phyloP scores from a whole-genome alignment of 2,888 invertebrate genomes.

The Glyphotaelius pellucidus region DNA sequence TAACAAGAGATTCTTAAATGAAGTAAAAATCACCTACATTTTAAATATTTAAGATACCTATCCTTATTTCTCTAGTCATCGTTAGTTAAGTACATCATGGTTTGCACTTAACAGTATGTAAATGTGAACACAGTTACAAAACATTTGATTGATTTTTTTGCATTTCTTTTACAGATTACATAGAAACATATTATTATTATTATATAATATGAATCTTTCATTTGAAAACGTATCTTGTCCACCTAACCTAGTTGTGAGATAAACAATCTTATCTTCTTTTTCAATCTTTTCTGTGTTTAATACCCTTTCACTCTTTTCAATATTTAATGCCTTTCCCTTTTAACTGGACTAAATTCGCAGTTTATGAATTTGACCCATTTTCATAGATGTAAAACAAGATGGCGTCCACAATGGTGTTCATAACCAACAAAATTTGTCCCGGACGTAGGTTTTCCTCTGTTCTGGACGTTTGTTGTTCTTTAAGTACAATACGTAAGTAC shows the following conservation, averaged over 20 bases:
- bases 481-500: not conserved
- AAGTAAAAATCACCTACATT: constrained; percentile 40
- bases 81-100: constrained; percentile 28
- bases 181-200: not conserved
- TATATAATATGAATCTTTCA: not conserved
- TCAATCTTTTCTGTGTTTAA: not conserved
- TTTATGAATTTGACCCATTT: not conserved
- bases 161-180: not conserved
- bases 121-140: not conserved
- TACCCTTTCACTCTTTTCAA: not conserved
- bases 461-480: not conserved
- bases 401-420: not conserved
- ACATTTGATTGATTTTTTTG: not conserved
- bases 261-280: not conserved
- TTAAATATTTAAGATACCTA: constrained; percentile 11
- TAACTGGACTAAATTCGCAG: not conserved
- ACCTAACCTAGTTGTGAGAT: not conserved
- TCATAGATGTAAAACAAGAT: not conserved
- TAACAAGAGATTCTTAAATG: constrained; percentile 50
- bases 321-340: not conserved
- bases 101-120: not conserved
- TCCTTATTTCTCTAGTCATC: constrained; percentile 16
- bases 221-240: not conserved
- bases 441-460: not conserved
- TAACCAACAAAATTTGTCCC: not conserved